Evolutionary conservation across 2,113 vertebrate genomes (phyloP).

Genomic region (Bubo bubo): DNA sequence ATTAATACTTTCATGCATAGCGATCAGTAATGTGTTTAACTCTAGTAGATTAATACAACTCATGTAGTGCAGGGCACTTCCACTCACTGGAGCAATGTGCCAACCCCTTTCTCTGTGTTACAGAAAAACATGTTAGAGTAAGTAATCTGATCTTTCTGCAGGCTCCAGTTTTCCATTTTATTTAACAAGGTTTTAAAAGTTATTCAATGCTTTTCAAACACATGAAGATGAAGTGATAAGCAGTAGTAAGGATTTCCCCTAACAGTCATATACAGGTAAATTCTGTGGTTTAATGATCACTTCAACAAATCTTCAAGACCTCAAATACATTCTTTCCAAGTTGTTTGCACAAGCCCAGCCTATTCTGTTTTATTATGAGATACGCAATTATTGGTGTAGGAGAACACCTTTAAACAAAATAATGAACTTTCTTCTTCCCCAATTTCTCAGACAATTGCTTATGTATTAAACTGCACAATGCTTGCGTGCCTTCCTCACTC

Average conservation of each 20-base stretch:
- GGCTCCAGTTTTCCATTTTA: background rate
- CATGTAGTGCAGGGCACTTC: background rate
- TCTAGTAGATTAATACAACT: background rate
- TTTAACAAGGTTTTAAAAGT: background rate
- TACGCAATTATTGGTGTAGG: background rate
- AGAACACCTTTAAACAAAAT: background rate
- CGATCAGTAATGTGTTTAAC: background rate
- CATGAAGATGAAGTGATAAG: background rate
- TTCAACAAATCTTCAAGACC: background rate
- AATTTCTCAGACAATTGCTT: background rate
- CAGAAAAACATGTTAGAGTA: background rate
- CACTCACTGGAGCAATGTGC: background rate
- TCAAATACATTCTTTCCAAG: background rate
- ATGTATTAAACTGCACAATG: background rate
- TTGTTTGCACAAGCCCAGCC: background rate
- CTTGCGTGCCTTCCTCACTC: background rate
- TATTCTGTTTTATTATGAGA: background rate
- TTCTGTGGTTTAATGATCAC: background rate
- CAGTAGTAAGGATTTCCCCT: background rate
- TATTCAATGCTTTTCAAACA: background rate
- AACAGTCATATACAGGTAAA: background rate
- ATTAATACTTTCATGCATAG: background rate
- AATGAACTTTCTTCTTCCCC: background rate
- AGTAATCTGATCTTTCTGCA: background rate
- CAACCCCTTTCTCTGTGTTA: background rate